Evolutionary conservation across 2,113 vertebrate genomes (phyloP), one percentile per base, ranked within the genome.

Genomic region (Siniperca knerii): DNA sequence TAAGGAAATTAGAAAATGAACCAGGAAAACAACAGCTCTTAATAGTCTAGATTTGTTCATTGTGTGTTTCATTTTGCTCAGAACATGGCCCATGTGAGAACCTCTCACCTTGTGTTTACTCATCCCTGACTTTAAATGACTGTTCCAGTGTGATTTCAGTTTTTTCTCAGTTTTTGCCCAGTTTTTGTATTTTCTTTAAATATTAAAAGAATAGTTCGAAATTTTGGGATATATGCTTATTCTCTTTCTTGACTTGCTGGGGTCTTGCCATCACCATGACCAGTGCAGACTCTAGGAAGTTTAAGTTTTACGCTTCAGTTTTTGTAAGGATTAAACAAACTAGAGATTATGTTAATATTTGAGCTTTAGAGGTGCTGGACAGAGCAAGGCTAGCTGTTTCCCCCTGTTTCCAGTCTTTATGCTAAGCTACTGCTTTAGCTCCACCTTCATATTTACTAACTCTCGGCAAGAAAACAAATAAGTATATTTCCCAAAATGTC

Each of bases 91-190:
- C 61, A 25, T 80, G 21, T n/a, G 50, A 79, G 57, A 75, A 77
- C 40, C 4, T 55, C 23, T 61, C 33, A 66, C 18, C 16, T 80
- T 67, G 13, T 69, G 68, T 78, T 83, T 85, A 61, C 61, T 74
- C 75, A 58, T 77, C 71, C 12, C 18, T 81, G 42, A 62, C 65
- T 77, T 81, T 40, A 71, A 74, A 71, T 77, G 42, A 66, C 54
- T 76, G 13, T 58, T 69, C 54, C 23, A 52, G 77, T 78, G 71
- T 79, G 65, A 68, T 77, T 83, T 76, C 25, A 68, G 50, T 77
- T 15, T 65, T 66, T 58, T 77, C 81, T 76, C 25, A 68, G 44
- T 77, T 15, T 65, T 66, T 64, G 21, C 25, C 61, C 42, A 40
- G 2, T 83, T 18, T 74, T 21, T n/a, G 4, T 6, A 6, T 23